Evolutionary conservation across 2,888 invertebrate species (phyloP).

Genomic region (Hipparchia semele): DNA sequence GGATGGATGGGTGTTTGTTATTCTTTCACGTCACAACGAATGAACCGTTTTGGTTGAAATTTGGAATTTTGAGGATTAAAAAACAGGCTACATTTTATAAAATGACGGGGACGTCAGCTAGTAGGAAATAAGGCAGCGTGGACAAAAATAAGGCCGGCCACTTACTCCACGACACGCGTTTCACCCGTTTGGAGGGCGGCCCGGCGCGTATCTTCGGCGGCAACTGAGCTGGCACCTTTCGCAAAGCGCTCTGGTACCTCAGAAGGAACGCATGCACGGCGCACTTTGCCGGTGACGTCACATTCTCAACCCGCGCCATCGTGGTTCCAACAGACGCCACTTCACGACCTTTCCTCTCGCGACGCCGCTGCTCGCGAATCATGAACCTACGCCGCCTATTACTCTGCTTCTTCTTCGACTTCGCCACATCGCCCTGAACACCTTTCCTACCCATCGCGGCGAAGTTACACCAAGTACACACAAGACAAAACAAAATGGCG

Average conservation of each 20-base stretch:
- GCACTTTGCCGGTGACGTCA: conserved; percentile 65
- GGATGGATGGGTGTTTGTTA: too few species aligned
- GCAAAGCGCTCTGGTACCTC: conserved; percentile 69
- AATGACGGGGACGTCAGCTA: too few species aligned
- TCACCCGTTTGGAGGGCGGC: conserved; percentile 69
- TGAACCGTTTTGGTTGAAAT: too few species aligned
- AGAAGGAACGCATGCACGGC: conserved; percentile 72
- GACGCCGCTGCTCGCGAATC: conserved; percentile 57
- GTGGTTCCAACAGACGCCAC: conserved; percentile 29
- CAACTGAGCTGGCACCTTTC: conserved; percentile 66
- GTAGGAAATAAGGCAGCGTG: neutral
- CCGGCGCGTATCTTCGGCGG: conserved; percentile 72
- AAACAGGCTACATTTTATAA: too few species aligned
- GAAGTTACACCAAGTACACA: conserved; percentile 36
- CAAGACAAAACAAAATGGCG: conserved; percentile 66
- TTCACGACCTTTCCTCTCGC: conserved; percentile 50
- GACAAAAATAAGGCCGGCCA: conserved; percentile 35
- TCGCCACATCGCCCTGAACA: conserved; percentile 51
- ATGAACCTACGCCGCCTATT: conserved; percentile 58
- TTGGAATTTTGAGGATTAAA: too few species aligned
- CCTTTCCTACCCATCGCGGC: conserved; percentile 63
- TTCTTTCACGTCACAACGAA: too few species aligned
- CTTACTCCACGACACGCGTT: conserved; percentile 79
- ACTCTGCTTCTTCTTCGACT: conserved; percentile 57
- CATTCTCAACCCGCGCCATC: neutral